Percentiles rank a stretch among this genome's conserved stretches.
phyloP scores from a whole-genome alignment of 2,888 invertebrate species.

The Gandaritis pyraliata region DNA sequence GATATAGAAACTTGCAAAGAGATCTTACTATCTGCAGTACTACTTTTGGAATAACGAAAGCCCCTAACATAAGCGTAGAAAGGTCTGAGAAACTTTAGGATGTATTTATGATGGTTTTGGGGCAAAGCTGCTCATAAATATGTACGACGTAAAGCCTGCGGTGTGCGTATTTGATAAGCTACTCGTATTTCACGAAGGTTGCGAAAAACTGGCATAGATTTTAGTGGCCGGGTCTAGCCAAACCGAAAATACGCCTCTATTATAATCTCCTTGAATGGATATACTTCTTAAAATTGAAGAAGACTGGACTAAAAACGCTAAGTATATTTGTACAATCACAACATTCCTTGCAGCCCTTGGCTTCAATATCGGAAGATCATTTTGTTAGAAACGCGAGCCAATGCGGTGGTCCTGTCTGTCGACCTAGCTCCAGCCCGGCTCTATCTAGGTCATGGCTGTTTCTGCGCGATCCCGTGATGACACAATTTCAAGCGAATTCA shows the following conservation, averaged over 20 bases:
- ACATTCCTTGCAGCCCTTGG: no score
- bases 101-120: conserved; percentile 9
- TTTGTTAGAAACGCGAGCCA: conserved; percentile 28
- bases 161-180: conserved; percentile 15
- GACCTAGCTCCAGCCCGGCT: conserved; percentile 35
- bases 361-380: neutral
- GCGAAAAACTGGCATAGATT: neutral
- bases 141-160: conserved; percentile 17
- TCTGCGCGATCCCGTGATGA: conserved; percentile 45
- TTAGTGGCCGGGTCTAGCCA: neutral
- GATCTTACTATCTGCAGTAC: conserved; percentile 6
- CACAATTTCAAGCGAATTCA: conserved; percentile 14
- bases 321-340: no score
- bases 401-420: conserved; percentile 38
- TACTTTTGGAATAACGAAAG: conserved; percentile 2
- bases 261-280: no score
- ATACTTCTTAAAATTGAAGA: no score
- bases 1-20: conserved; percentile 13
- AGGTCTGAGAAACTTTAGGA: conserved; percentile 5
- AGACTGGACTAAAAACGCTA: no score
- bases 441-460: conserved; percentile 54
- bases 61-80: conserved; percentile 1
- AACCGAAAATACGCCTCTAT: neutral
- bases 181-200: no score
- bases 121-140: conserved; percentile 31